A percentile compares a stretch with the other conserved stretches of the same genome.
phyloP scores from a whole-genome alignment of 2,888 invertebrate genomes.

The Ametastegia equiseti region DNA sequence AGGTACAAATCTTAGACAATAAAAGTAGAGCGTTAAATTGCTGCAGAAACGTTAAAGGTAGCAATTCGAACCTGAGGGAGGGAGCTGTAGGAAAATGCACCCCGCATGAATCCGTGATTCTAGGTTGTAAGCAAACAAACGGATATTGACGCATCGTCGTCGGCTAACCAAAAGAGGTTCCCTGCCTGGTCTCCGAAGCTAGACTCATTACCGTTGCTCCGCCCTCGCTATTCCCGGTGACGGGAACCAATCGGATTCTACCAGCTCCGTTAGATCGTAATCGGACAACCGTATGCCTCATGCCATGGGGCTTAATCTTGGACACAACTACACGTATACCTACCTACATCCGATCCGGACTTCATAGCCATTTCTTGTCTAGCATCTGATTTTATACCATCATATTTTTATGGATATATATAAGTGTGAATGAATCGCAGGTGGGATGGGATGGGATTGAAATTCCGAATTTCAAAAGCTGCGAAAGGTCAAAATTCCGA shows the following conservation, averaged over 20 bases:
- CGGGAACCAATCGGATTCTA: slow-evolving; percentile 71
- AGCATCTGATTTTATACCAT: not conserved
- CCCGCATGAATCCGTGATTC: slow-evolving; percentile 35
- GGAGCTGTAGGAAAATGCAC: slow-evolving; percentile 32
- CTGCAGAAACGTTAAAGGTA: slow-evolving; percentile 35
- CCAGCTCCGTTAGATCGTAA: slow-evolving; percentile 67
- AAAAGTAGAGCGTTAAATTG: not conserved
- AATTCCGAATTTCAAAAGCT: too few species aligned
- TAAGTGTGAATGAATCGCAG: too few species aligned
- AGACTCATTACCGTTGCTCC: slow-evolving; percentile 75
- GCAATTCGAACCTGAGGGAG: slow-evolving; percentile 13
- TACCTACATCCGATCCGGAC: too few species aligned
- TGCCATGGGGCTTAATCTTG: slow-evolving; percentile 22
- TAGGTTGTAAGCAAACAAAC: not conserved
- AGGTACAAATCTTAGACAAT: too few species aligned
- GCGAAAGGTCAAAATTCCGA: too few species aligned
- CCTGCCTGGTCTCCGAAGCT: slow-evolving; percentile 65
- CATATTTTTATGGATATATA: not conserved
- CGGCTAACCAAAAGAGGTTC: slow-evolving; percentile 55
- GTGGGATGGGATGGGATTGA: too few species aligned
- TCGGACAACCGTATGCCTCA: slow-evolving; percentile 67
- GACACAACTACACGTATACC: slow-evolving; percentile 1
- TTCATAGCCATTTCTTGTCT: not conserved
- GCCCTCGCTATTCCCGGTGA: slow-evolving; percentile 72
- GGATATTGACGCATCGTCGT: slow-evolving; percentile 53